These are phyloP conservation scores for Brachirus orientalis DNA, from an alignment of 2,113 vertebrate genomes.

Conservation along the genomic window DNA sequence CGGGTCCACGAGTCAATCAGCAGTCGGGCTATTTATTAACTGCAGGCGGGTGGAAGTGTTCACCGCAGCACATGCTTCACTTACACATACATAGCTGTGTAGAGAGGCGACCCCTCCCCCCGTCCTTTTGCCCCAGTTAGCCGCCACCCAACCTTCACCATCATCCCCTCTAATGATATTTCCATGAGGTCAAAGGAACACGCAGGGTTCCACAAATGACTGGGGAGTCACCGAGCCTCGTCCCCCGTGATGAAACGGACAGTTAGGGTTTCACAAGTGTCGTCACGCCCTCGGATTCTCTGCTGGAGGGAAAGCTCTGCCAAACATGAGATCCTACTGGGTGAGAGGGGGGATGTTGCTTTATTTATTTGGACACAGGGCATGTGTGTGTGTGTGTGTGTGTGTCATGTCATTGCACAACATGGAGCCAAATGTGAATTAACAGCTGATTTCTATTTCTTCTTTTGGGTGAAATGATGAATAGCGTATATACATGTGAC, in stretches of 20 bases:
- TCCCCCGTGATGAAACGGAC: constrained; percentile 62
- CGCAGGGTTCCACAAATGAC: constrained; percentile 58
- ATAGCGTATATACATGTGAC: too few relatives aligned
- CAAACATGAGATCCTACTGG: constrained; percentile 29
- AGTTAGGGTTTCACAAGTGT: constrained; percentile 56
- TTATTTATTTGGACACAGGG: constrained; percentile 1
- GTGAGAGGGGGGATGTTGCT: constrained; percentile 15
- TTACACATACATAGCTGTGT: constrained; percentile 64
- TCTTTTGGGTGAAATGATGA: too few relatives aligned
- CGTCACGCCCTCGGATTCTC: constrained; percentile 42
- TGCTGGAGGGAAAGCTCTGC: constrained; percentile 4
- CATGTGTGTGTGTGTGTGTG: background rate
- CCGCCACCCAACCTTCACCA: too few relatives aligned
- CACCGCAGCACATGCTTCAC: constrained; percentile 67
- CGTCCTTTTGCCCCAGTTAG: constrained; percentile 21
- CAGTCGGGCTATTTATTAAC: constrained; percentile 78
- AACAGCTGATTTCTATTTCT: constrained; percentile 12
- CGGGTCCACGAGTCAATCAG: constrained; percentile 68
- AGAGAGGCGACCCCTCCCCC: constrained; percentile 16
- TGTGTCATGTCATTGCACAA: constrained; percentile 34
- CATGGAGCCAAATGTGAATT: background rate
- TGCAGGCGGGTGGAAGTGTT: constrained; percentile 66
- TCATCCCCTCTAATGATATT: constrained; percentile 44
- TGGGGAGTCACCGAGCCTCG: constrained; percentile 44
- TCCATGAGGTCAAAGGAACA: constrained; percentile 80